Evolutionary conservation across 2,888 invertebrate genomes (phyloP).

Genomic region (Pseudococcus viburni): DNA sequence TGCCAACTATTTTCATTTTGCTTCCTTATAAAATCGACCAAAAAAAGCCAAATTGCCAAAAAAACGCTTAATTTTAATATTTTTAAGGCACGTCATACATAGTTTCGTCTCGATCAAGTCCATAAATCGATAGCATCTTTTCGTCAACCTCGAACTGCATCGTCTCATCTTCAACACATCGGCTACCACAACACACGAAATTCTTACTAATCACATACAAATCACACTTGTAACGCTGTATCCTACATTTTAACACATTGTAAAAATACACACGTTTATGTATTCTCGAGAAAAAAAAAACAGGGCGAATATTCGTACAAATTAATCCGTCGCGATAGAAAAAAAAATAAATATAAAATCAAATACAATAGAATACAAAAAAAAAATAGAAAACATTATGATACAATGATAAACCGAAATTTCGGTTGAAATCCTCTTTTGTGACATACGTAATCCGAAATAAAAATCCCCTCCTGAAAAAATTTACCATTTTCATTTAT

Average conservation of each 20-base stretch:
- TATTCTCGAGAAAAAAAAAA: not conserved
- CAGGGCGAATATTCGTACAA: not conserved
- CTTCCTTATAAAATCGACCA: not conserved
- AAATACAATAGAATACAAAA: conserved; percentile 44
- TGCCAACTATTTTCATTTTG: no score
- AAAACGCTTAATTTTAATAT: not conserved
- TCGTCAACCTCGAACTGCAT: not conserved
- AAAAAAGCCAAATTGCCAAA: not conserved
- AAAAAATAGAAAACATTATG: conserved; percentile 45
- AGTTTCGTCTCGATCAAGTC: conserved; percentile 20
- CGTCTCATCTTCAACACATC: conserved; percentile 2
- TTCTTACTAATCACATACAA: conserved; percentile 44
- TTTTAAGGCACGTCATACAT: conserved; percentile 27
- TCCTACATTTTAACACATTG: conserved; percentile 11
- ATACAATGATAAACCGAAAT: conserved; percentile 51
- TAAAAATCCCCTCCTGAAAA: not conserved
- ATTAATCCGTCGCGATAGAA: conserved; percentile 33
- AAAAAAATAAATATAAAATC: conserved; percentile 52
- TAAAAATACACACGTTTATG: conserved; percentile 7
- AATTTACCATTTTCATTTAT: not conserved
- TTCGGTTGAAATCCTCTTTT: conserved; percentile 11
- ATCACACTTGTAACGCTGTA: conserved; percentile 50
- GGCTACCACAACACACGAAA: not conserved
- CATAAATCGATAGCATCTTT: not conserved
- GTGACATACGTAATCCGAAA: conserved; percentile 45